Evolutionary conservation across 2,888 invertebrate genomes (phyloP), one percentile per base, ranked within the genome.

Genomic region (Zhengitettix transpicula): DNA sequence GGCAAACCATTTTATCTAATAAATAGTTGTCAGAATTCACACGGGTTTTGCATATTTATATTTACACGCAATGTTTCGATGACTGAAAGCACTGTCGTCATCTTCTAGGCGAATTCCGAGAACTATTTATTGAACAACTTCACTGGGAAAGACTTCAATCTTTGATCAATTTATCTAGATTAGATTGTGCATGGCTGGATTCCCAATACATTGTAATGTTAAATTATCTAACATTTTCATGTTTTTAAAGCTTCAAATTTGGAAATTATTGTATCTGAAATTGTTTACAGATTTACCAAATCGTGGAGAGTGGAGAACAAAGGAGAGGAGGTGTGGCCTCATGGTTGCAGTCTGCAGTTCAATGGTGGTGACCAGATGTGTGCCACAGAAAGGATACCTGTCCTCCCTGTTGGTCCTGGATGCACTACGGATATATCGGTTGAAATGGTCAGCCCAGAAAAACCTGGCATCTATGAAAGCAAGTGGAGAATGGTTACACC

Each of bases 401-500:
- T 91, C 40, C 84, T 86, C 51, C 77, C 84, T 40, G 72, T 96
- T 65, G 79, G 80, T 62, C 87, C 94, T 7, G 87, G 87, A 61
- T 85, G 89, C 70, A 81, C 82, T 59, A 81, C 82, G 59, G 85
- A 87, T 69, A 77, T 96, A 59, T 81, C 83, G 66, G 79, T 95
- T 63, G 85, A 87, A 67, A 83, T 95, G 77, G 80, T 81, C 57
- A 89, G 91, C 69, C 95, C 96, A 10, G 74, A 78, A 14, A 71
- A 75, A 60, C 78, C 84, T 52, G 92, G 91, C 12, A 81, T 82
- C 16, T 89, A 87, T 73, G 83, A 87, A 73, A 89, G 89, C 66
- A 87, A 89, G 77, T 97, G 95, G 86, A 83, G 93, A 69, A 81
- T 96, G 78, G 85, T 86, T 69, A 91, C 92, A 61, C 80, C 89